Evolutionary conservation across 2,113 vertebrate species (phyloP), one percentile per base, ranked within the genome.

Genomic region (Muscicapa adusta): DNA sequence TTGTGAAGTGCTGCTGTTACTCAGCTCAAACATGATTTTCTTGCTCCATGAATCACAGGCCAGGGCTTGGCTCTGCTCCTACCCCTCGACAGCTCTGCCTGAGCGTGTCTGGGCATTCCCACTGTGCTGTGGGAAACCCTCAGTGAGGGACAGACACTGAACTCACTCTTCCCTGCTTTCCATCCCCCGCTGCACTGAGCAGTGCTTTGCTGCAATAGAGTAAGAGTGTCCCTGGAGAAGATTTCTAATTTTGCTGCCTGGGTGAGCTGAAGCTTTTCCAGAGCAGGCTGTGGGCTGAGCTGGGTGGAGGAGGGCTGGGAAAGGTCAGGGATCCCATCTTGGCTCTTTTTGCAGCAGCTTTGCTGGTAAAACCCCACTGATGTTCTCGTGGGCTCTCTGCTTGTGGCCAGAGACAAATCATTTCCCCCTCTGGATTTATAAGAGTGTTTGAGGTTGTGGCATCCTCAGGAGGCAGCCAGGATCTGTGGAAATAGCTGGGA

Each of bases 261-360:
- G 85, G 51, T 47, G 92, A 92, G 68, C 82, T 76, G 85, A 57
- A 88, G 81, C 56, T 90, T 94, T 60, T 80, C 38, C 51, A 93
- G 75, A 81, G 72, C 79, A 43, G 92, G 23, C 82, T 85, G 40
- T 48, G 43, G 50, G 84, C 63, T 67, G 74, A 2, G 28, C 5
- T 0, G 63, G 43, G 56, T 58, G 75, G 91, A 92, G 72, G 83
- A 96, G 72, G 88, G 94, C 94, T 97, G 96, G 93, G 95, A 95
- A 95, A 94, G 91, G 91, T 91, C 92, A 94, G 61, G 62, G 80
- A 86, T 88, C 89, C 75, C 68, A 67, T 91, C 76, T 4, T 81
- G 89, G 61, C 73, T 89, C 60, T 71, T 91, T 74, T 87, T 71
- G 14, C 88, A 85, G 81, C 65, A 81, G 4, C 60, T 89, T 53